Conservation (phyloP, 2,797 vertebrate genomes). For the Tiaroga cobitis region DNA sequence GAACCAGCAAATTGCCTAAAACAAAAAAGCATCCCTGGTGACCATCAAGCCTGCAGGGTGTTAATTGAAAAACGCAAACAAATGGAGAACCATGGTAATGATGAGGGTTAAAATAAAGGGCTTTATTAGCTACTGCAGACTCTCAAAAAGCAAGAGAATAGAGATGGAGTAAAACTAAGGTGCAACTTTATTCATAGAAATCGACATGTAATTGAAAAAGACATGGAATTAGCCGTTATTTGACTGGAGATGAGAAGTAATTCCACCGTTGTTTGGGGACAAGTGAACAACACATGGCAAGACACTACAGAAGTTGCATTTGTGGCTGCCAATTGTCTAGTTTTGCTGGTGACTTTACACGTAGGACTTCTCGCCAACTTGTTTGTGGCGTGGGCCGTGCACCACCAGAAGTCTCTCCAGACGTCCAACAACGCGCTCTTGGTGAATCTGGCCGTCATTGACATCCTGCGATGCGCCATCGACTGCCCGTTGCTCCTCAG, state of each 20-base stretch:
- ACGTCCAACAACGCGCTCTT: conserved; percentile 78
- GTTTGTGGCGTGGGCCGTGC: conserved; percentile 78
- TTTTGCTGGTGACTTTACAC: conserved; percentile 69
- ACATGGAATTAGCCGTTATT: conserved; percentile 17
- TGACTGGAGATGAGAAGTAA: conserved; percentile 72
- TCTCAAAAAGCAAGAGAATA: conserved; percentile 13
- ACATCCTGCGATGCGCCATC: conserved; percentile 70
- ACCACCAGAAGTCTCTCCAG: conserved; percentile 74
- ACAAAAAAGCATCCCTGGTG: conserved; percentile 70
- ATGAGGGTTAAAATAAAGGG: conserved; percentile 43
- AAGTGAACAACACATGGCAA: conserved; percentile 59
- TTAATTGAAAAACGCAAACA: conserved; percentile 76
- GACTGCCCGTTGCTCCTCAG: conserved; percentile 77
- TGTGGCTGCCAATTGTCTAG: conserved; percentile 66
- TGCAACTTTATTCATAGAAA: not conserved
- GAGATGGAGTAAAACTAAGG: not conserved
- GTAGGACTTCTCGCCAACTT: conserved; percentile 75
- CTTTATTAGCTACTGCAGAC: not conserved
- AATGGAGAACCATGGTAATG: conserved; percentile 62
- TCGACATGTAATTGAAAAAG: conserved; percentile 45
- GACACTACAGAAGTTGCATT: conserved; percentile 62
- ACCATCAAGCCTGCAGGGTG: conserved; percentile 67
- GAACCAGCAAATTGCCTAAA: conserved; percentile 58
- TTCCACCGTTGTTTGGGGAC: conserved; percentile 54
- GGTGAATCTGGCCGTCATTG: conserved; percentile 78